Conservation (phyloP, 2,888 invertebrate species). For the Clistopyga incitator region DNA sequence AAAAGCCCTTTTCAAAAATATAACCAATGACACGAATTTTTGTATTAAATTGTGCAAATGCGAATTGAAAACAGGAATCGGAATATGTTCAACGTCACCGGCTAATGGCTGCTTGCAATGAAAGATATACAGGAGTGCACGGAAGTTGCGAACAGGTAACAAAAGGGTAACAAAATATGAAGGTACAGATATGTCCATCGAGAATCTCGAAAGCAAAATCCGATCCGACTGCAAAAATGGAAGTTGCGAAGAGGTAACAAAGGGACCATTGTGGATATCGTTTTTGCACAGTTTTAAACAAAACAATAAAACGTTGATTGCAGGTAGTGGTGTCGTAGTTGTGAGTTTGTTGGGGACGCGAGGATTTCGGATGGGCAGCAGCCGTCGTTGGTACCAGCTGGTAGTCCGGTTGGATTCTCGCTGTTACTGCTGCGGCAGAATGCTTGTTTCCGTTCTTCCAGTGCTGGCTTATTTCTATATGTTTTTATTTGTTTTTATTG, state of each 20-base stretch:
- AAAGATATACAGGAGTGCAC: background rate
- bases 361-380: background rate
- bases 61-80: conserved; percentile 5
- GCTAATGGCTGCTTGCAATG: background rate
- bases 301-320: conserved; percentile 5
- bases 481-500: background rate
- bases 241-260: background rate
- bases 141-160: background rate
- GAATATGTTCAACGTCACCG: background rate
- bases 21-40: background rate
- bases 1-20: background rate
- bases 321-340: background rate
- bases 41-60: background rate
- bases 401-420: background rate
- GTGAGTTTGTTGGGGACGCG: background rate
- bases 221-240: too few relatives aligned
- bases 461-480: background rate
- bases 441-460: background rate
- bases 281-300: background rate
- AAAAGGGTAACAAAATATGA: too few relatives aligned
- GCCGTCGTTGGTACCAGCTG: conserved; percentile 14
- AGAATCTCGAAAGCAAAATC: too few relatives aligned
- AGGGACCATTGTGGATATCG: background rate
- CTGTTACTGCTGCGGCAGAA: background rate
- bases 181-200: too few relatives aligned